Percentiles rank a stretch among this genome's conserved stretches.
These are phyloP conservation scores for Zaprionus gabonicus DNA, from an alignment of 1,140 invertebrate species.

Conservation along the genomic window DNA sequence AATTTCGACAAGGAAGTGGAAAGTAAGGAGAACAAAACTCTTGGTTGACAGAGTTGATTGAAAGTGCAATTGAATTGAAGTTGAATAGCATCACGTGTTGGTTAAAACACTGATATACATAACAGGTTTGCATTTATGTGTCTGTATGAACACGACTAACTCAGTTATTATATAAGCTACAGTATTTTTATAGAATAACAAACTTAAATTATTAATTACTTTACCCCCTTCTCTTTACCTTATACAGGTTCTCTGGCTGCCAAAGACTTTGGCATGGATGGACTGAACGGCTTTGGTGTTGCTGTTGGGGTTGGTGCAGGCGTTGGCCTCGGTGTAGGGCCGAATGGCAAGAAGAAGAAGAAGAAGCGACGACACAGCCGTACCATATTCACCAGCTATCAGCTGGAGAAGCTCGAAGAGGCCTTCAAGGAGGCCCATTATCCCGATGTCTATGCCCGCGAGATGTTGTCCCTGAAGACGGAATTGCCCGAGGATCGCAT, in stretches of 20 bases:
- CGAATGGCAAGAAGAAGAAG: conserved; percentile 93
- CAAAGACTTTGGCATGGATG: conserved; percentile 85
- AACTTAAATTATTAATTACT: too few species aligned
- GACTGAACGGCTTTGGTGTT: conserved; percentile 88
- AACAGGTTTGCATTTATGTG: background rate
- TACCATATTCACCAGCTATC: conserved; percentile 99
- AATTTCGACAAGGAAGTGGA: conserved; percentile 56
- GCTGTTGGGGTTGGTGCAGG: conserved; percentile 85
- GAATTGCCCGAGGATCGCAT: conserved; percentile 99
- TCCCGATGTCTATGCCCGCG: conserved; percentile 98
- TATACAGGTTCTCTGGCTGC: conserved; percentile 62
- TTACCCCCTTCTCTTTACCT: background rate
- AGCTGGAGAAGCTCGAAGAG: conserved; percentile 98
- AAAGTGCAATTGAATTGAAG: conserved; percentile 14
- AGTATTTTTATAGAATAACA: background rate
- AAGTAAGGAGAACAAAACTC: background rate
- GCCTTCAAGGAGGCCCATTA: conserved; percentile 99
- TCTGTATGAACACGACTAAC: background rate
- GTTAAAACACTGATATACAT: background rate
- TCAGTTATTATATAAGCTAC: background rate
- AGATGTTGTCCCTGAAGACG: conserved; percentile 98
- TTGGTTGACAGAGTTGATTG: conserved; percentile 17
- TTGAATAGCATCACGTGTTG: background rate
- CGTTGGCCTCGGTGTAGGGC: conserved; percentile 50
- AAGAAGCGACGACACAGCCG: conserved; percentile 94